Conservation (phyloP, 2,113 vertebrate genomes). For the Podarcis muralis region DNA sequence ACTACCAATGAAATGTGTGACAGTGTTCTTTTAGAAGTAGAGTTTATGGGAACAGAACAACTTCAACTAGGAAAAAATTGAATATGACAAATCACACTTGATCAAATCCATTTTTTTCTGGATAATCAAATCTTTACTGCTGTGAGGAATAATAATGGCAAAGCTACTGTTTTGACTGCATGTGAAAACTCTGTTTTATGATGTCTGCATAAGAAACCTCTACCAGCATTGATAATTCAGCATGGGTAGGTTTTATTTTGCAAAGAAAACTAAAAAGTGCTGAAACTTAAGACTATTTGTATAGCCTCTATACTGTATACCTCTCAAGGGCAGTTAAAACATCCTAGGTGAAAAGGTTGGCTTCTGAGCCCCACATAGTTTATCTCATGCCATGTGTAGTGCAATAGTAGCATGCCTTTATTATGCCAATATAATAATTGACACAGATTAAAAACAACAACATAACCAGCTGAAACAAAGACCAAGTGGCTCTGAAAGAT, state of each 20-base stretch:
- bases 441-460: not conserved
- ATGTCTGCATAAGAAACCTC: not conserved
- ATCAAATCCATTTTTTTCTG: constrained; percentile 19
- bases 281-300: not conserved
- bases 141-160: not conserved
- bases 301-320: not conserved
- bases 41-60: not conserved
- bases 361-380: not conserved
- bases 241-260: not conserved
- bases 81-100: not conserved
- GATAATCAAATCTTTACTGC: constrained; percentile 10
- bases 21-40: not conserved
- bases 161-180: not conserved
- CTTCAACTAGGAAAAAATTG: not conserved
- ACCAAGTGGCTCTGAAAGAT: not conserved
- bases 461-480: not conserved
- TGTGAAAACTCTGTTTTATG: constrained; percentile 12
- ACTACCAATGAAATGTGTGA: not conserved
- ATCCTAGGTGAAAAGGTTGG: not conserved
- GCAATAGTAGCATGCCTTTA: not conserved
- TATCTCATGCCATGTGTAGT: not conserved
- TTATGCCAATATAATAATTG: no score
- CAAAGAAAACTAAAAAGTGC: not conserved
- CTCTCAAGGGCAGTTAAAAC: not conserved
- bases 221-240: not conserved